Conservation (phyloP, 2,888 invertebrate species). For the Subacronicta megacephala region DNA sequence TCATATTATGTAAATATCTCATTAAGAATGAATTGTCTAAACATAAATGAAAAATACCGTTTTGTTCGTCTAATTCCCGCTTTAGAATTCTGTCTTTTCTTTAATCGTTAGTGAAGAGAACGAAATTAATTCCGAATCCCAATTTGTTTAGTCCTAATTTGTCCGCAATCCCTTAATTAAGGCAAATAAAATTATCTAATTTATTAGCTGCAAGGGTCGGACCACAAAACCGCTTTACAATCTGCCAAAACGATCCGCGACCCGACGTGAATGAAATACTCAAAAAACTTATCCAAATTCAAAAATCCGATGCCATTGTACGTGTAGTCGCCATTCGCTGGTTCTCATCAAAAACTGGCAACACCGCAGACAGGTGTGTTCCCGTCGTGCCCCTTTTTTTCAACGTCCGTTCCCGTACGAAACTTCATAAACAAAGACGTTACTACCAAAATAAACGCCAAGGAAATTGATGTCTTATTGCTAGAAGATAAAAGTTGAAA, state of each 20-base stretch:
- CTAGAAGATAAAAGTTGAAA: slow-evolving; percentile 56
- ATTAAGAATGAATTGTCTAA: too few species aligned
- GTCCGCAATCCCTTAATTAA: slow-evolving; percentile 3
- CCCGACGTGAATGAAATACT: slow-evolving; percentile 31
- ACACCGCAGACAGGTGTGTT: slow-evolving; percentile 89
- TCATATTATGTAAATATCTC: too few species aligned
- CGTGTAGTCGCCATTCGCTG: slow-evolving; percentile 79
- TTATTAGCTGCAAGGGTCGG: slow-evolving; percentile 1
- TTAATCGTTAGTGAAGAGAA: slow-evolving; percentile 1
- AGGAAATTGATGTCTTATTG: slow-evolving; percentile 46
- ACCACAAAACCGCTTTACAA: slow-evolving; percentile 11
- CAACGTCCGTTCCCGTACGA: slow-evolving; percentile 85
- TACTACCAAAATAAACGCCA: slow-evolving; percentile 45
- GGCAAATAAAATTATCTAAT: slow-evolving; percentile 9
- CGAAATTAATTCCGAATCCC: slow-evolving; percentile 20
- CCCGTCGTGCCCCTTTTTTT: slow-evolving; percentile 88
- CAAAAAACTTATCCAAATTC: slow-evolving; percentile 66
- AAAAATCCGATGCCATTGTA: slow-evolving; percentile 74
- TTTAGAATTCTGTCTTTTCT: slow-evolving; percentile 12
- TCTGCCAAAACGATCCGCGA: slow-evolving; percentile 41
- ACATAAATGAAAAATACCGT: too few species aligned
- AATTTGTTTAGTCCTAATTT: slow-evolving; percentile 17
- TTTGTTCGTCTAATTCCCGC: too few species aligned
- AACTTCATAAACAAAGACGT: slow-evolving; percentile 60
- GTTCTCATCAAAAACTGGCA: slow-evolving; percentile 88